Conservation (phyloP, 2,113 vertebrate genomes). For the Nyctibius bracteatus region DNA sequence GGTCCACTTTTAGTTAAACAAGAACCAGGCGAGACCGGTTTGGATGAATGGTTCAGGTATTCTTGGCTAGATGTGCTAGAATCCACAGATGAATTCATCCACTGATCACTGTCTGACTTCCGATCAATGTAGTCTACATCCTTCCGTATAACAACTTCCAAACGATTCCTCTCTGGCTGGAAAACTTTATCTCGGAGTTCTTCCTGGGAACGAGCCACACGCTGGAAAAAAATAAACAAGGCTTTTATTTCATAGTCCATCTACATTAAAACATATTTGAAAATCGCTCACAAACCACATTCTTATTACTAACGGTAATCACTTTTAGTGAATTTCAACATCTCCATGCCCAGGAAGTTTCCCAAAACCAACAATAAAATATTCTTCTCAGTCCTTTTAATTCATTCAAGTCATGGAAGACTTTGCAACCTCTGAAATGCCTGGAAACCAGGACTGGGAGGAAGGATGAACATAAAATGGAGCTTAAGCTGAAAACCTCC, state of each 20-base stretch:
- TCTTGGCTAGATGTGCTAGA: slow-evolving; percentile 95
- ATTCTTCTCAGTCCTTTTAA: background rate
- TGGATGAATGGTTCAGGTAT: slow-evolving; percentile 88
- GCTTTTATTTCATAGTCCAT: background rate
- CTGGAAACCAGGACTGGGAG: background rate
- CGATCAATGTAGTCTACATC: slow-evolving; percentile 72
- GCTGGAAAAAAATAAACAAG: slow-evolving; percentile 66
- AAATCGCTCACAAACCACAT: background rate
- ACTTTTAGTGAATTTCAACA: background rate
- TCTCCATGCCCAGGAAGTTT: background rate
- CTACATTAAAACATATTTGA: background rate
- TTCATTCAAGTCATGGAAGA: background rate
- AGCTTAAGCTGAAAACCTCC: background rate
- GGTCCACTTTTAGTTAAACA: slow-evolving; percentile 90
- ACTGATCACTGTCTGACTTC: slow-evolving; percentile 80
- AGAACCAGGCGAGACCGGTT: slow-evolving; percentile 78
- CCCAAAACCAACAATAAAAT: background rate
- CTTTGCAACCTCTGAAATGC: background rate
- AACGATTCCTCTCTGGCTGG: slow-evolving; percentile 74
- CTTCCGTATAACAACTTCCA: slow-evolving; percentile 78
- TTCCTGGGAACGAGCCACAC: slow-evolving; percentile 88
- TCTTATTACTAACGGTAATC: background rate
- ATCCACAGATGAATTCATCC: slow-evolving; percentile 89
- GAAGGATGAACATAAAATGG: background rate
- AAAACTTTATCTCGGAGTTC: slow-evolving; percentile 79